These are phyloP conservation scores for Hyperoplus lanceolatus DNA, from an alignment of 2,797 vertebrate species.

Conservation along the genomic window DNA sequence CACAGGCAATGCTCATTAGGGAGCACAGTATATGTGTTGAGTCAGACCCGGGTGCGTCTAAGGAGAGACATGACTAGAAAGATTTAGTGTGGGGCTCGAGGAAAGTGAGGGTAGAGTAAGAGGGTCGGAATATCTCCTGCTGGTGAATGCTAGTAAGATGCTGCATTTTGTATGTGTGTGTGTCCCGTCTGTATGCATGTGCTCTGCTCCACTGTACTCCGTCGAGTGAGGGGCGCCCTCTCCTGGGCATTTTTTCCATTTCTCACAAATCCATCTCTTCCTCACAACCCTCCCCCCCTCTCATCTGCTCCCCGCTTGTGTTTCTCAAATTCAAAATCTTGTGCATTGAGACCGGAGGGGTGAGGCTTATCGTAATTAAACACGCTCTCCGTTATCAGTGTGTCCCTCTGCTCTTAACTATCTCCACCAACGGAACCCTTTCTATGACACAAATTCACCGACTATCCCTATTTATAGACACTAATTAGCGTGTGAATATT, in stretches of 20 bases:
- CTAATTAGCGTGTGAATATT: constrained; percentile 73
- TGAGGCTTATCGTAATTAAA: constrained; percentile 46
- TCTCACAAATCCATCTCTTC: constrained; percentile 10
- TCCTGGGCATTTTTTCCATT: constrained; percentile 61
- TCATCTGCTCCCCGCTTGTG: constrained; percentile 12
- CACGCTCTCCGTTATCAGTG: constrained; percentile 46
- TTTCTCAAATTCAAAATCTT: constrained; percentile 24
- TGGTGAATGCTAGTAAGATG: constrained; percentile 37
- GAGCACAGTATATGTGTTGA: constrained; percentile 17
- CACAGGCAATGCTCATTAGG: constrained; percentile 19
- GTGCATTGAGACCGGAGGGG: constrained; percentile 33
- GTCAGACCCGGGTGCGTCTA: not conserved
- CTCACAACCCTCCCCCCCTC: constrained; percentile 9
- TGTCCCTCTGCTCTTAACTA: constrained; percentile 43
- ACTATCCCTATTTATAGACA: constrained; percentile 66
- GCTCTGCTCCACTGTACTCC: constrained; percentile 13
- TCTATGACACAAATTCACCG: constrained; percentile 51
- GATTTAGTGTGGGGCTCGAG: not conserved
- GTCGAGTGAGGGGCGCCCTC: constrained; percentile 68
- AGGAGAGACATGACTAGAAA: constrained; percentile 16
- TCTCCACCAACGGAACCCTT: constrained; percentile 20
- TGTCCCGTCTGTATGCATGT: constrained; percentile 15
- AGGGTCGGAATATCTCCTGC: constrained; percentile 14
- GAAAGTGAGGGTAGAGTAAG: not conserved
- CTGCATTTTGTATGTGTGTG: constrained; percentile 20